A percentile compares a stretch with the other conserved stretches of the same genome.
Evolutionary conservation across 2,797 vertebrate species (phyloP).

Genomic region (Phoebastria nigripes): DNA sequence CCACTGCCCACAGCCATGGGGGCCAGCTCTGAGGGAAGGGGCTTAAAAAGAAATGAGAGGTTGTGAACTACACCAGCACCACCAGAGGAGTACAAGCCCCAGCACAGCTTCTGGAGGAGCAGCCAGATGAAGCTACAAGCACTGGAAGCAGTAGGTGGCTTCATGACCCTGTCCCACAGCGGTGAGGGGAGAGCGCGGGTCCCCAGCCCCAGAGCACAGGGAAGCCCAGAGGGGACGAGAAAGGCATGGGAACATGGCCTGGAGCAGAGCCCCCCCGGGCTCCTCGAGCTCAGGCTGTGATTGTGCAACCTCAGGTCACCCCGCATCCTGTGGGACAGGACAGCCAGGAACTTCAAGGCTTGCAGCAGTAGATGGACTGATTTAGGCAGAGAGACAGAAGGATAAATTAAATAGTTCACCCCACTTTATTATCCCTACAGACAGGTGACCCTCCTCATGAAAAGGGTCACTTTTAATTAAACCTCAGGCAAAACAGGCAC

Average conservation of each 20-base stretch:
- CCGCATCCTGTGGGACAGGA: background rate
- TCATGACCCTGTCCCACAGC: background rate
- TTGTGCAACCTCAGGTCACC: background rate
- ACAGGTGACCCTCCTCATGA: background rate
- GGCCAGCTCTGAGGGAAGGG: background rate
- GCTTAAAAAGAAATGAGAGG: background rate
- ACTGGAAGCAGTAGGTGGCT: background rate
- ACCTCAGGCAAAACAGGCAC: background rate
- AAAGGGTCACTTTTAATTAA: background rate
- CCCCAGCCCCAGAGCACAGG: background rate
- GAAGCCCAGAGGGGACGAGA: background rate
- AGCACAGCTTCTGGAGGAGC: background rate
- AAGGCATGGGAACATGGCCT: background rate
- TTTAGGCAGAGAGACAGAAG: background rate
- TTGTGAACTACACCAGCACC: background rate
- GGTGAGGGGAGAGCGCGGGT: background rate
- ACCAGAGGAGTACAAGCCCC: background rate
- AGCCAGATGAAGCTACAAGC: background rate
- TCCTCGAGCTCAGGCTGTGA: background rate
- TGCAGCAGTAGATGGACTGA: background rate
- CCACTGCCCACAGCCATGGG: background rate
- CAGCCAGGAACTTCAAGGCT: background rate
- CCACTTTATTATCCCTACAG: slow-evolving; percentile 21
- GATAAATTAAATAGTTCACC: background rate
- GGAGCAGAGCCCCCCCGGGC: background rate